Evolutionary conservation across 2,888 invertebrate genomes (phyloP).

Genomic region (Andrena haemorrhoa): DNA sequence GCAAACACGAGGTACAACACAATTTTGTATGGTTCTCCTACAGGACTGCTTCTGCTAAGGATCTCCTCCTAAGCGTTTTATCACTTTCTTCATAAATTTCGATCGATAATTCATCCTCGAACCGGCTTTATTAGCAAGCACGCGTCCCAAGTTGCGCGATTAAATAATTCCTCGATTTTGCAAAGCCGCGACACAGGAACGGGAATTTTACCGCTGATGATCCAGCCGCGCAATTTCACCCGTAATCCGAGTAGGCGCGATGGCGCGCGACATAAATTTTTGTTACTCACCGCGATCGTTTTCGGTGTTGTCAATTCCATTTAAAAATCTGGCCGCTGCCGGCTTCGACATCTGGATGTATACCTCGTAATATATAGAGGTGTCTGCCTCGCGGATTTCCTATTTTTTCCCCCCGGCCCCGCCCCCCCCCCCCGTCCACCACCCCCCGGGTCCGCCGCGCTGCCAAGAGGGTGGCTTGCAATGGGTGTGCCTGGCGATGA

Average conservation of each 20-base stretch:
- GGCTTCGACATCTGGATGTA: slow-evolving; percentile 69
- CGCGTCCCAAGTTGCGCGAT: too few relatives aligned
- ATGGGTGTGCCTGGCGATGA: slow-evolving; percentile 82
- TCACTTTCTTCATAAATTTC: too few relatives aligned
- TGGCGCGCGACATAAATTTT: slow-evolving; percentile 53
- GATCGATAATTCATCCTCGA: too few relatives aligned
- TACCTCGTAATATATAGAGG: slow-evolving; percentile 68
- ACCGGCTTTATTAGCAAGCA: too few relatives aligned
- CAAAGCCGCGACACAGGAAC: background rate
- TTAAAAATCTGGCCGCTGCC: slow-evolving; percentile 64
- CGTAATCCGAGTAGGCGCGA: slow-evolving; percentile 30
- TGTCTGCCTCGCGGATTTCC: slow-evolving; percentile 62
- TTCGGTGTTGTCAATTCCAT: slow-evolving; percentile 58
- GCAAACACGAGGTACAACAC: too few relatives aligned
- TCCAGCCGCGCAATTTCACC: slow-evolving; percentile 21
- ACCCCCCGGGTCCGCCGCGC: slow-evolving; percentile 40
- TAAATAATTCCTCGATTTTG: background rate
- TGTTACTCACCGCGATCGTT: slow-evolving; percentile 44
- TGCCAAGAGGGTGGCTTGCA: slow-evolving; percentile 70
- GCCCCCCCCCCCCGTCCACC: slow-evolving; percentile 13
- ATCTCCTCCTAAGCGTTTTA: too few relatives aligned
- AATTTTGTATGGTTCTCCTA: too few relatives aligned
- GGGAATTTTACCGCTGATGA: slow-evolving; percentile 22
- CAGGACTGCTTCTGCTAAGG: too few relatives aligned
- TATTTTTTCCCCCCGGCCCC: slow-evolving; percentile 42